Base-by-base conservation (phyloP, 2,113 vertebrate species). In the Gymnarchus niloticus region DNA sequence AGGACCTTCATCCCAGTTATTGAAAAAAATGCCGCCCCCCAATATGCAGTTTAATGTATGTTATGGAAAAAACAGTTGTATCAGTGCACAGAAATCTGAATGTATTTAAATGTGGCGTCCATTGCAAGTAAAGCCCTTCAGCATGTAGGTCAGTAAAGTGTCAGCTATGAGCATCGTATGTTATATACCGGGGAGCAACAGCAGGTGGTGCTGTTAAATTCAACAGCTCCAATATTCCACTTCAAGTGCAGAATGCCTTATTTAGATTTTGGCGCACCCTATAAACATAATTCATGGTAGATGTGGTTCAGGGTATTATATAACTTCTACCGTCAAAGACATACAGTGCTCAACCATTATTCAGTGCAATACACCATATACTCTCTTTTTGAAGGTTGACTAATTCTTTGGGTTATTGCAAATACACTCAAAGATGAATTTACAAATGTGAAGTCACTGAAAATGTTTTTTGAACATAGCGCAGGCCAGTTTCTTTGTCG, bases 131-230 rank as follows among this genome's bases (percentile, higher is more conserved):
- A 56, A 49, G 21, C 57, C 69, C 49, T 51, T 61, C 83, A 25
- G 7, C n/a, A n/a, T 56, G 56, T 54, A 85, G 51, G 84, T 77
- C 65, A 56, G 56, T 54, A 56, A 76, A 25, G 65, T 85, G 65
- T 56, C 49, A 56, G 23, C 51, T 49, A 51, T 85, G 23, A 82
- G 57, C 44, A 48, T 44, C 57, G 46, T 56, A 51, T 78, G 69
- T 57, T 85, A 77, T 73, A 86, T 86, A 86, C 86, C 54, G 87
- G n/a, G 54, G 25, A 56, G 84, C 41, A 84, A 89, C 86, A 89
- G 84, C 82, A 87, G 88, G 84, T 83, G 88, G 87, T 84, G 87
- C 84, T 89, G 65, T 86, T 65, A 89, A 87, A 85, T 85, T 84
- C 80, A 83, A 37, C 28, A 73, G 56, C 56, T 49, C 85, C 28